phyloP scores from a whole-genome alignment of 2,113 vertebrate genomes.

The Poeciliopsis occidentalis region DNA sequence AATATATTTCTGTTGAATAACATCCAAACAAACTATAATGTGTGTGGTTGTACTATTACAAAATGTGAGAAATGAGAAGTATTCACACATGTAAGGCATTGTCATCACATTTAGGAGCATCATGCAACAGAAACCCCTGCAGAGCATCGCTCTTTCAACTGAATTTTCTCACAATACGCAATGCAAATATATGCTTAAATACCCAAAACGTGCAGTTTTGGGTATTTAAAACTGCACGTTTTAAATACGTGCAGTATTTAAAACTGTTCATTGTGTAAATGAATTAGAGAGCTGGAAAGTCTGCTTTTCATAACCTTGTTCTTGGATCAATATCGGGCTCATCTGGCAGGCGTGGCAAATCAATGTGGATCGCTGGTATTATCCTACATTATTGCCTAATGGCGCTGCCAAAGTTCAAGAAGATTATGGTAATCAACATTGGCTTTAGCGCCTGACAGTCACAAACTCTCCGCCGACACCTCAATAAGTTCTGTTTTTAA shows the following conservation, averaged over 20 bases:
- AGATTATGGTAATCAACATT: conserved; percentile 71
- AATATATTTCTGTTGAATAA: too few relatives aligned
- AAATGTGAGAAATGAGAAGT: too few relatives aligned
- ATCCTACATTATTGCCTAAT: conserved; percentile 60
- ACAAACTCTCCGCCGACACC: neutral
- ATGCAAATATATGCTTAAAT: neutral
- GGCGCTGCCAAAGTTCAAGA: conserved; percentile 65
- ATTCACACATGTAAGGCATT: neutral
- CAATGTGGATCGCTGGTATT: conserved; percentile 53
- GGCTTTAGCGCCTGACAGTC: conserved; percentile 55
- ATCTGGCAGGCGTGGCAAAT: conserved; percentile 66
- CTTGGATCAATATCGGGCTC: conserved; percentile 56
- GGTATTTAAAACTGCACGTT: too few relatives aligned
- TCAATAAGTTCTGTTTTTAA: conserved; percentile 37
- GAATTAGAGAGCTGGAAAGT: conserved; percentile 47
- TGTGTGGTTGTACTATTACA: too few relatives aligned
- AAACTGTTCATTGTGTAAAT: conserved; percentile 30
- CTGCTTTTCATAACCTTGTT: conserved; percentile 65
- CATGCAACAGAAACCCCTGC: too few relatives aligned
- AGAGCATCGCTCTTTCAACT: too few relatives aligned
- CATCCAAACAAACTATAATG: too few relatives aligned
- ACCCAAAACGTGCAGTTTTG: conserved; percentile 26
- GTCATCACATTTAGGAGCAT: neutral
- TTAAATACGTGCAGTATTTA: too few relatives aligned
- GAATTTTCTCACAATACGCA: conserved; percentile 20